Conservation (phyloP, 1,140 invertebrate species). For the Diachasmimorpha longicaudata region DNA sequence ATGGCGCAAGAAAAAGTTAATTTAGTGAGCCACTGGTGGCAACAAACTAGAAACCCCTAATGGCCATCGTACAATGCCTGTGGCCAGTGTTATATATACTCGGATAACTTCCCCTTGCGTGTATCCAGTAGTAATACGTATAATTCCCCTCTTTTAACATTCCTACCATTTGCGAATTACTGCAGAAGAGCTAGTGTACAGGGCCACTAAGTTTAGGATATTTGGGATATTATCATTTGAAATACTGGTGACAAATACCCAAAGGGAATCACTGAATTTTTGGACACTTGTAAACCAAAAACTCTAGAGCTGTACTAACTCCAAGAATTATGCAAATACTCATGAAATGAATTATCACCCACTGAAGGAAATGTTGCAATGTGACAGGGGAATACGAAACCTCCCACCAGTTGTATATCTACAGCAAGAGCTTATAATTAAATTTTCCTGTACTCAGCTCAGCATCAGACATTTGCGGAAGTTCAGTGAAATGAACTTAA, state of each 20-base stretch:
- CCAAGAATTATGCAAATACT: conserved; percentile 31
- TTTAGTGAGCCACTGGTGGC: conserved; percentile 60
- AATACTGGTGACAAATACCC: too few species aligned
- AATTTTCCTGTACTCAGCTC: background rate
- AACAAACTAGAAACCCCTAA: conserved; percentile 55
- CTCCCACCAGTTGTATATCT: background rate
- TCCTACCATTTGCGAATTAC: conserved; percentile 12
- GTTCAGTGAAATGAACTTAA: background rate
- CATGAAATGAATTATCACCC: conserved; percentile 44
- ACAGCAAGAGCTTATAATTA: conserved; percentile 27
- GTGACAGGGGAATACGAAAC: conserved; percentile 39
- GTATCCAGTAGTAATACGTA: background rate
- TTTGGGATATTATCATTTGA: conserved; percentile 23
- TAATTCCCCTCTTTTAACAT: conserved; percentile 1
- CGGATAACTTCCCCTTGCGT: conserved; percentile 20
- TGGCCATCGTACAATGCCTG: conserved; percentile 56
- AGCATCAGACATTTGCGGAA: background rate
- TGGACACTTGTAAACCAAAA: background rate
- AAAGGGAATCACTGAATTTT: background rate
- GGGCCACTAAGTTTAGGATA: conserved; percentile 24
- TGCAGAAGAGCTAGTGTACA: background rate
- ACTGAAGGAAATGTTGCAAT: conserved; percentile 17
- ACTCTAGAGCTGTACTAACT: conserved; percentile 23
- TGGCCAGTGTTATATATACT: conserved; percentile 42
- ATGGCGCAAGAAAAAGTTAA: conserved; percentile 53